Conservation (phyloP, 2,888 invertebrate genomes). For the Hipparchia semele region DNA sequence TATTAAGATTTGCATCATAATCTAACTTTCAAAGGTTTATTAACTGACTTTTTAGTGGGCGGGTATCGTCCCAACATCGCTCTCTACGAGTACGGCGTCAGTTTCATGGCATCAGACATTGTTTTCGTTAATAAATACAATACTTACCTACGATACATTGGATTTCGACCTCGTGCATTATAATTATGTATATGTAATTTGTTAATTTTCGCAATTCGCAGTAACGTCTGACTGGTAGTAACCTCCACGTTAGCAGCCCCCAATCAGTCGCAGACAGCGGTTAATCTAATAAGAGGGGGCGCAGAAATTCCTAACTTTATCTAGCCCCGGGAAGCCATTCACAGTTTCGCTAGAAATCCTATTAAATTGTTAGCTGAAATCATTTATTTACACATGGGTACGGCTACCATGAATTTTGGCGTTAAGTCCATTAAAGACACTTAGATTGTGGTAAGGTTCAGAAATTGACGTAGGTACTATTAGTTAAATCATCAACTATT, state of each 20-base stretch:
- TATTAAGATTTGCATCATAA: no score
- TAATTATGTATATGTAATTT: not conserved
- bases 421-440: not conserved
- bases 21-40: no score
- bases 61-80: no score
- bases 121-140: no score
- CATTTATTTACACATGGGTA: slow-evolving; percentile 39
- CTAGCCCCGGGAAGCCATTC: slow-evolving; percentile 50
- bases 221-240: slow-evolving; percentile 3
- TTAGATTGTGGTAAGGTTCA: no score
- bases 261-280: slow-evolving; percentile 30
- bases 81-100: no score
- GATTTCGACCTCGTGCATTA: no score
- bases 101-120: no score
- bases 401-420: slow-evolving; percentile 9
- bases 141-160: no score
- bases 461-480: no score
- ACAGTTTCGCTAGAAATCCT: slow-evolving; percentile 49
- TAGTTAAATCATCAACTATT: no score
- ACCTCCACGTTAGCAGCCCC: slow-evolving; percentile 4
- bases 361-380: slow-evolving; percentile 54
- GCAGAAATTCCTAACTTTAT: slow-evolving; percentile 49
- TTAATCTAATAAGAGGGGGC: slow-evolving; percentile 48
- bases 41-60: no score
- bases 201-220: not conserved